These are phyloP conservation scores for Formica exsecta DNA, from an alignment of 1,140 invertebrate genomes.

Conservation along the genomic window DNA sequence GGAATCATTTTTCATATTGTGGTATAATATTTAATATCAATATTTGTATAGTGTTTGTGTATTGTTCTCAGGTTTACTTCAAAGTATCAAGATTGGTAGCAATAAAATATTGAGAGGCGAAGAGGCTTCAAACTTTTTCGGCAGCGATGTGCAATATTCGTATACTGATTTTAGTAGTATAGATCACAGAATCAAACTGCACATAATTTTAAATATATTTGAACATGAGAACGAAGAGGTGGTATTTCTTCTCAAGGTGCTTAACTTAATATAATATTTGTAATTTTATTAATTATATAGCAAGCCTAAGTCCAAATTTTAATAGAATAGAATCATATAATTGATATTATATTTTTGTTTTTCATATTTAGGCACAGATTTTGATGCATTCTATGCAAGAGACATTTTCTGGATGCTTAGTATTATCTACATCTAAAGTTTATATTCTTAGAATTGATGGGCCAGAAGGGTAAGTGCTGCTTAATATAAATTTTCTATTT, in stretches of 20 bases:
- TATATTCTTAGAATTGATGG: conserved; percentile 87
- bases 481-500: not conserved
- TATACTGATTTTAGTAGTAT: conserved; percentile 87
- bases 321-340: not conserved
- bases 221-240: conserved; percentile 87
- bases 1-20: not conserved
- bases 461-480: conserved; percentile 81
- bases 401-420: conserved; percentile 86
- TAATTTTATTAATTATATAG: not conserved
- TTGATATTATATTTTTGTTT: not conserved
- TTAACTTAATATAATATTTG: conserved; percentile 16
- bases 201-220: conserved; percentile 87
- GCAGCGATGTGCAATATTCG: conserved; percentile 86
- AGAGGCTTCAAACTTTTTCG: conserved; percentile 72
- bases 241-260: conserved; percentile 86
- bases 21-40: not conserved
- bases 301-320: not conserved
- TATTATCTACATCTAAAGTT: conserved; percentile 87
- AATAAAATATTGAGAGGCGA: conserved; percentile 75
- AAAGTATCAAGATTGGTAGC: conserved; percentile 82
- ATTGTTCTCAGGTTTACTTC: conserved; percentile 80
- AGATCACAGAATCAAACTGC: conserved; percentile 88
- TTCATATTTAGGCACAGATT: conserved; percentile 81
- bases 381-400: conserved; percentile 80
- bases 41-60: conserved; percentile 12